Percentiles rank a stretch among this genome's conserved stretches.
Evolutionary conservation across 1,140 invertebrate genomes (phyloP).

Genomic region (Caenorhabditis tropicalis): DNA sequence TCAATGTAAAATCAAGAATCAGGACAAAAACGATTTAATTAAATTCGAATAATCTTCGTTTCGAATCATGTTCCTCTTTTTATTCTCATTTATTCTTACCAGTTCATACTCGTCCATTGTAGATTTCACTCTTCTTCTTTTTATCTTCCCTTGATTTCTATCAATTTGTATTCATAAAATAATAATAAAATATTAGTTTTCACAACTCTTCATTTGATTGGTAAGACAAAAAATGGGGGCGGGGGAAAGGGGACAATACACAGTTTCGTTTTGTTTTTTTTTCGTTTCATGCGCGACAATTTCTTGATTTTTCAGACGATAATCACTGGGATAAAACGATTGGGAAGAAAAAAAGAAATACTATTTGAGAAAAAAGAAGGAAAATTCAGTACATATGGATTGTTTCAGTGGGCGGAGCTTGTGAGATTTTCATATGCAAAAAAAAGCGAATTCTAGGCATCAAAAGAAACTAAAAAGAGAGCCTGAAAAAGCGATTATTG

Average conservation of each 20-base stretch:
- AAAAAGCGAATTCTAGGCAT: constrained; percentile 20
- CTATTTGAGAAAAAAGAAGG: not conserved
- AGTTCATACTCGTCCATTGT: too few species aligned
- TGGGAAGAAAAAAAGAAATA: too few species aligned
- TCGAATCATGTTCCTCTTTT: not conserved
- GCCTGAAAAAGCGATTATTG: constrained; percentile 13
- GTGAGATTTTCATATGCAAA: not conserved
- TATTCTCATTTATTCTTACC: too few species aligned
- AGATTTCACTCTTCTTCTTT: too few species aligned
- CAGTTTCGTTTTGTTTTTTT: constrained; percentile 14
- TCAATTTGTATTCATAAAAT: too few species aligned
- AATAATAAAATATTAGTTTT: not conserved
- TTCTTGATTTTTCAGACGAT: not conserved
- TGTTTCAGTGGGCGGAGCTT: not conserved
- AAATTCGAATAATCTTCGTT: not conserved
- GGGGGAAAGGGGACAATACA: not conserved
- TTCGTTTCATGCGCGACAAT: constrained; percentile 14
- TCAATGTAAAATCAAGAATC: not conserved
- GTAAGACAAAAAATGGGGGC: too few species aligned
- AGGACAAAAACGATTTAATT: not conserved
- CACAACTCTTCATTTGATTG: constrained; percentile 3
- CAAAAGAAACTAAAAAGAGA: not conserved
- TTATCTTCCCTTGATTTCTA: not conserved
- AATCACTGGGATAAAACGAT: not conserved
- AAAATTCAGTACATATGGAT: constrained; percentile 36